Conservation (phyloP, 2,797 vertebrate species). For the Sardinella longiceps region DNA sequence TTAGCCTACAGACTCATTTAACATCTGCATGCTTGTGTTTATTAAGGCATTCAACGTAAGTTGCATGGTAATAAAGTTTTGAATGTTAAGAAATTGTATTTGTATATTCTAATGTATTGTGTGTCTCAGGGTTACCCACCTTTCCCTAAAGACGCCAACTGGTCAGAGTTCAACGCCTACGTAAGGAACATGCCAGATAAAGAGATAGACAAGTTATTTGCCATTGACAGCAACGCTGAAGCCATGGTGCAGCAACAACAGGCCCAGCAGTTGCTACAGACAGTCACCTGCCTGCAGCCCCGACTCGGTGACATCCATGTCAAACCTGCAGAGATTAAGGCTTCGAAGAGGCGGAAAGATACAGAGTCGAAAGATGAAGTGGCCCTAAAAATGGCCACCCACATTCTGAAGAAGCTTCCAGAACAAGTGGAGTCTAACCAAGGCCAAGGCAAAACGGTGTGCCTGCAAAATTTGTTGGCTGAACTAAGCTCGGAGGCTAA, state of each 20-base stretch:
- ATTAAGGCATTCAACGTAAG: not conserved
- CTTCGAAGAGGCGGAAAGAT: constrained; percentile 42
- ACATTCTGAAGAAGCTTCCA: constrained; percentile 58
- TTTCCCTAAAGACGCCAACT: constrained; percentile 41
- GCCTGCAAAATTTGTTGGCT: constrained; percentile 45
- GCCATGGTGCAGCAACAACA: constrained; percentile 46
- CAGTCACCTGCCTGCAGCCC: constrained; percentile 56
- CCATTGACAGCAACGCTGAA: constrained; percentile 60
- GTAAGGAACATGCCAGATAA: constrained; percentile 62
- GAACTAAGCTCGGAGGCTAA: constrained; percentile 25
- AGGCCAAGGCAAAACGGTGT: not conserved
- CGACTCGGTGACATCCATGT: constrained; percentile 1
- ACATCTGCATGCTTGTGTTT: not conserved
- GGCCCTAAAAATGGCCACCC: constrained; percentile 54
- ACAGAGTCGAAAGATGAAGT: constrained; percentile 51
- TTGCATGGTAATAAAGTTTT: too few relatives aligned
- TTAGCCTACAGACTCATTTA: not conserved
- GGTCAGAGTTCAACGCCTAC: constrained; percentile 53
- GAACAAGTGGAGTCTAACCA: constrained; percentile 56
- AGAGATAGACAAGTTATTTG: constrained; percentile 60
- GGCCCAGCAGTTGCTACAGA: constrained; percentile 52
- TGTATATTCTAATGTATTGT: not conserved
- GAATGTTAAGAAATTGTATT: not conserved
- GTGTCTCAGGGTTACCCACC: constrained; percentile 48
- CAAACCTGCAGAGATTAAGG: constrained; percentile 19